Evolutionary conservation across 2,888 invertebrate species (phyloP).

Genomic region (Bursaphelenchus okinawaensis): DNA sequence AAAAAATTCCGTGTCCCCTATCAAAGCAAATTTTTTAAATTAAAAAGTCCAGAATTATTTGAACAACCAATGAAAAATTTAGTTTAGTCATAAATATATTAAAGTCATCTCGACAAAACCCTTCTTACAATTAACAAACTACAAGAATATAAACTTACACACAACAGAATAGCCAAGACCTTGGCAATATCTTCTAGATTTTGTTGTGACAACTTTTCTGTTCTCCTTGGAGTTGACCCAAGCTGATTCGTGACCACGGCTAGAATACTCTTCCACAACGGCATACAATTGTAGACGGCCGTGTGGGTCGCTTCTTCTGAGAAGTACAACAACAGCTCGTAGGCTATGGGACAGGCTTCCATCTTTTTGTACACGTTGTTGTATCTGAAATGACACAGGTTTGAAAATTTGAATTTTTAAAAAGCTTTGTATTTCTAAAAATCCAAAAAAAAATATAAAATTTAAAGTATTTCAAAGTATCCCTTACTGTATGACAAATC

Average conservation of each 20-base stretch:
- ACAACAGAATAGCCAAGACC: not conserved
- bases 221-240: constrained; percentile 6
- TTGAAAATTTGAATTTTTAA: too few species aligned
- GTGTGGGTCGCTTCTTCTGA: not conserved
- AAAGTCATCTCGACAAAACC: too few species aligned
- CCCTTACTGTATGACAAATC: not conserved
- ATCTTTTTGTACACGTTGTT: not conserved
- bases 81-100: too few species aligned
- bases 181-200: constrained; percentile 1
- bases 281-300: not conserved
- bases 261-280: constrained; percentile 1
- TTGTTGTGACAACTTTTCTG: not conserved
- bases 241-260: constrained; percentile 3
- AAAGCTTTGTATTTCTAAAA: too few species aligned
- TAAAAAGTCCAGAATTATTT: not conserved
- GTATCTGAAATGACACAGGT: too few species aligned
- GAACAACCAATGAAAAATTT: not conserved
- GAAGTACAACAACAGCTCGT: constrained; percentile 4
- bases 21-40: too few species aligned
- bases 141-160: not conserved
- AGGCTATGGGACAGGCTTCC: not conserved
- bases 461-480: not conserved
- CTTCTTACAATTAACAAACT: too few species aligned
- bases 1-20: too few species aligned
- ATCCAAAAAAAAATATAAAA: too few species aligned